Conservation (phyloP, 2,113 vertebrate genomes). For the Raja brachyura region DNA sequence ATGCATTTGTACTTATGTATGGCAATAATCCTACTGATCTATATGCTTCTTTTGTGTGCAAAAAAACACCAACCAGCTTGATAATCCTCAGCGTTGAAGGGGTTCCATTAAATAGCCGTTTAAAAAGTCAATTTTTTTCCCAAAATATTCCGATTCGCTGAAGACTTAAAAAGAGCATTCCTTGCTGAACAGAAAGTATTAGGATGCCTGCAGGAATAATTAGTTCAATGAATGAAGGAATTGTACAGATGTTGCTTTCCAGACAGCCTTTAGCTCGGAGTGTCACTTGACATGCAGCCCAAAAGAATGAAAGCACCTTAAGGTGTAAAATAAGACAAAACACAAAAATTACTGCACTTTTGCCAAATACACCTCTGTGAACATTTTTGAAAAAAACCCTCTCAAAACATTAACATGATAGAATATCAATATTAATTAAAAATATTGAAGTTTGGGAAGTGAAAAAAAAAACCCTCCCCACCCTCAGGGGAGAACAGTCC, state of each 20-base stretch:
- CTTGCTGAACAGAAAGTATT: not conserved
- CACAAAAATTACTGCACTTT: not conserved
- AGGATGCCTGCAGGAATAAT: conserved; percentile 17
- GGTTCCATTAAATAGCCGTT: not conserved
- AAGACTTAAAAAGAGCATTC: not conserved
- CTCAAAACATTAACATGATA: not conserved
- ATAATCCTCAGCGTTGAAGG: not conserved
- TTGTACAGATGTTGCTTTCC: not conserved
- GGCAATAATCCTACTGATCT: too few species aligned
- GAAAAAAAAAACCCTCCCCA: not conserved
- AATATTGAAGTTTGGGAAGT: not conserved
- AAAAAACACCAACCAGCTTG: not conserved
- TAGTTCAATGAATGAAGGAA: not conserved
- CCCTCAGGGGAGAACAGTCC: not conserved
- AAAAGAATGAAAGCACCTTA: not conserved
- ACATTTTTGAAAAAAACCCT: not conserved
- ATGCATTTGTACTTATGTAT: too few species aligned
- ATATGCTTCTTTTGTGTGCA: not conserved
- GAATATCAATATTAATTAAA: not conserved
- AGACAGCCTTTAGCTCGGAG: not conserved
- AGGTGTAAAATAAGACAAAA: not conserved
- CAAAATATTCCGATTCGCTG: not conserved
- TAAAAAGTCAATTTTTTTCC: not conserved
- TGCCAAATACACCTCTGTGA: not conserved
- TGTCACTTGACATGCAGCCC: conserved; percentile 22